Base-by-base conservation (phyloP, 2,888 invertebrate genomes). In the Psylliodes chrysocephalus region DNA sequence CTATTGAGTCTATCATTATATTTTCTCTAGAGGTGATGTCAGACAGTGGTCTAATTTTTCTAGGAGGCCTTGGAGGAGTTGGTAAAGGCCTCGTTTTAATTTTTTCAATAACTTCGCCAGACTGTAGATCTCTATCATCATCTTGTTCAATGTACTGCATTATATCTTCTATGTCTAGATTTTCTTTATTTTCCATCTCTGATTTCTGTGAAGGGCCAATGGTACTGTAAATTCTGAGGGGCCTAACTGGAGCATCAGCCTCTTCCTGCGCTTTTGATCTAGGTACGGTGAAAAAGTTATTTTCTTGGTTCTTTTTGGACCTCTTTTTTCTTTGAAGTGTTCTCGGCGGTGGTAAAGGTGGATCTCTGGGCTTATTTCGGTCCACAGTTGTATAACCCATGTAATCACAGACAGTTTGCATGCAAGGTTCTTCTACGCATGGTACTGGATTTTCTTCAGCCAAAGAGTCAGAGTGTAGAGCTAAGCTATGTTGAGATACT, bases 51-150 rank as follows among this genome's bases (percentile, higher is more conserved):
- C 75, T 75, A 3, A 75, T 66, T 69, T 79, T 81, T 64, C 94
- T 86, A 0, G 93, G 93, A 33, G 94, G 94, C 62, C 94, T 85
- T 1, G 95, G 95, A 0, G 95, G 95, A 2, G 95, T 90, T 1
- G 95, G 95, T 69, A 95, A 81, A 0, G 95, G 95, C 67, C 95
- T 86, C 71, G 90, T 90, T 82, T 92, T 92, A 90, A 95, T 94
- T 84, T 90, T 93, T 74, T 88, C 90, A 1, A 94, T 86, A 42
- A 93, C 85, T 66, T 90, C 90, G 6, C 91, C 92, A 15, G 92
- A 91, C 66, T 91, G 88, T 47, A 93, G 82, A 75, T 89, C 86
- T 73, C 88, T 87, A 85, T 88, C 88, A 68, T 87, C 85, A 60
- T 86, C 84, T 54, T 88, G 87, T 81, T 89, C 89, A 40, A 86